Conservation (phyloP, 2,888 invertebrate species). For the Protophormia terraenovae region DNA sequence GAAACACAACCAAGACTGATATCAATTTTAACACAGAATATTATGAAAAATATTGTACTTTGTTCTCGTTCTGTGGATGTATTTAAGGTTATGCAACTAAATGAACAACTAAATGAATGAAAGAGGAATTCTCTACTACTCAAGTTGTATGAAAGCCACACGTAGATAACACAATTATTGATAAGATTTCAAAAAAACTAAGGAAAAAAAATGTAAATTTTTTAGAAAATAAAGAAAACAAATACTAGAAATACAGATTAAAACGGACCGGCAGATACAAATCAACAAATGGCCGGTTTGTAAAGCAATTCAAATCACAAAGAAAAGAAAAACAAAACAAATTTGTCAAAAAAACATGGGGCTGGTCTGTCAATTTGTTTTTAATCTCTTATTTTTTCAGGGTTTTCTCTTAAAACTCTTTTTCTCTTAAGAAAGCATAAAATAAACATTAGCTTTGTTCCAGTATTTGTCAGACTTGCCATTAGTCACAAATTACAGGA, state of each 20-base stretch:
- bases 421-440: not conserved
- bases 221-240: not conserved
- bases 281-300: not conserved
- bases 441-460: too few relatives aligned
- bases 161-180: slow-evolving; percentile 39
- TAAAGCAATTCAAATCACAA: not conserved
- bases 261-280: not conserved
- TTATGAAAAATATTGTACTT: slow-evolving; percentile 35
- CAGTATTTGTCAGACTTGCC: too few relatives aligned
- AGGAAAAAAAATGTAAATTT: slow-evolving; percentile 14
- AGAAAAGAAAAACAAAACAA: slow-evolving; percentile 5
- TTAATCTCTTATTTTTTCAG: not conserved
- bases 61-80: slow-evolving; percentile 24
- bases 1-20: slow-evolving; percentile 21
- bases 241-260: not conserved
- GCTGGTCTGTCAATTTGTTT: not conserved
- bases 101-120: not conserved
- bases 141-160: not conserved
- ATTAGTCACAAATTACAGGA: too few relatives aligned
- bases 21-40: not conserved
- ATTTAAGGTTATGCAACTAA: slow-evolving; percentile 39
- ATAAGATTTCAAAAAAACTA: slow-evolving; percentile 40
- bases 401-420: not conserved
- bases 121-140: slow-evolving; percentile 13
- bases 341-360: not conserved